A percentile compares a stretch with the other conserved stretches of the same genome.
Conservation (phyloP, 2,797 vertebrate species). For the Myoxocephalus aenaeus region DNA sequence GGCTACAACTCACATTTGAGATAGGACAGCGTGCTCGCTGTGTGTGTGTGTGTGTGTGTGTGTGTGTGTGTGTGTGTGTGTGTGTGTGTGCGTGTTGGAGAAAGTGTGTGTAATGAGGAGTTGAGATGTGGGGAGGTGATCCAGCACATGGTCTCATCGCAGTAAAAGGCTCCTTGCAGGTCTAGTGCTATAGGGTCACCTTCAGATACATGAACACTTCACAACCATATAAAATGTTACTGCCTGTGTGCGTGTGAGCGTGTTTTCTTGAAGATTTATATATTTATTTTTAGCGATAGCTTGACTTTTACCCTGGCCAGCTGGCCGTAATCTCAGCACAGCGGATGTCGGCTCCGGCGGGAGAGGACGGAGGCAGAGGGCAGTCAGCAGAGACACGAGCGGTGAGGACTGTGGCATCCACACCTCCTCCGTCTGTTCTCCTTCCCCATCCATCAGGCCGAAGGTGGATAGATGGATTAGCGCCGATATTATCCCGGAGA, state of each 20-base stretch:
- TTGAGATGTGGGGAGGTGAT: slow-evolving; percentile 57
- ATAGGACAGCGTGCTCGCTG: slow-evolving; percentile 13
- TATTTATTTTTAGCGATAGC: slow-evolving; percentile 31
- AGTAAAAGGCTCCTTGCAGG: slow-evolving; percentile 68
- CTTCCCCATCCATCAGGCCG: slow-evolving; percentile 25
- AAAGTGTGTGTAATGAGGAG: slow-evolving; percentile 35
- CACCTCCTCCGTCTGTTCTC: slow-evolving; percentile 48
- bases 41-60: slow-evolving; percentile 10
- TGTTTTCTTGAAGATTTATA: slow-evolving; percentile 24
- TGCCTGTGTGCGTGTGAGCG: slow-evolving; percentile 21
- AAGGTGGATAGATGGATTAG: slow-evolving; percentile 65
- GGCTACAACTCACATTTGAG: slow-evolving; percentile 21
- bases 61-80: slow-evolving; percentile 28
- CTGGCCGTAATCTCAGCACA: slow-evolving; percentile 32
- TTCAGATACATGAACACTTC: slow-evolving; percentile 63
- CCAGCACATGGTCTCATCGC: slow-evolving; percentile 67
- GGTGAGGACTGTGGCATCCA: slow-evolving; percentile 30
- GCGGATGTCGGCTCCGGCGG: slow-evolving; percentile 5
- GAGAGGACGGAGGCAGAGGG: slow-evolving; percentile 16
- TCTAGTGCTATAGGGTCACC: slow-evolving; percentile 65
- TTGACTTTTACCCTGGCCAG: slow-evolving; percentile 37
- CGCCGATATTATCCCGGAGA: slow-evolving; percentile 57
- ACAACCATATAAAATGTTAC: slow-evolving; percentile 68
- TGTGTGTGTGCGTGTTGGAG: slow-evolving; percentile 6
- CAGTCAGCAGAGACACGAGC: slow-evolving; percentile 16